phyloP scores from a whole-genome alignment of 2,888 invertebrate genomes.

The Rhingia campestris region DNA sequence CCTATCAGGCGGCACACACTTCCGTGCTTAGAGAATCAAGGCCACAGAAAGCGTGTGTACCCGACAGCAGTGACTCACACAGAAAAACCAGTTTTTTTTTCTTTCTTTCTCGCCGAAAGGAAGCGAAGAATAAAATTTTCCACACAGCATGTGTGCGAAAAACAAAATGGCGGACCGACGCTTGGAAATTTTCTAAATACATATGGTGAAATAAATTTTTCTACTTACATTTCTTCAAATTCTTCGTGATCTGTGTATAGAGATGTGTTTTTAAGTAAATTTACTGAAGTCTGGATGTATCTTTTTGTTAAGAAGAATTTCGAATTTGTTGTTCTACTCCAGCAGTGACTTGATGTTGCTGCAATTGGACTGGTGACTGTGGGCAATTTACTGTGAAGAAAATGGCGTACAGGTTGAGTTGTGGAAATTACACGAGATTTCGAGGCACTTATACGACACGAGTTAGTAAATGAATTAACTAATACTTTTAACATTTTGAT shows the following conservation, averaged over 20 bases:
- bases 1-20: constrained; percentile 15
- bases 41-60: constrained; percentile 22
- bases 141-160: constrained; percentile 28
- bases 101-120: not conserved
- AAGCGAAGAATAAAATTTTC: constrained; percentile 26
- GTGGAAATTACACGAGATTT: constrained; percentile 80
- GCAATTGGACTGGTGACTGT: constrained; percentile 63
- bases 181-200: not conserved
- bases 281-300: constrained; percentile 42
- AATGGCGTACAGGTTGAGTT: constrained; percentile 72
- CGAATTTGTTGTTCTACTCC: constrained; percentile 48
- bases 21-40: constrained; percentile 30
- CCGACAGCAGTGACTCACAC: constrained; percentile 31
- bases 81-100: not conserved
- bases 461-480: constrained; percentile 79
- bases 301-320: constrained; percentile 14
- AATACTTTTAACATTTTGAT: constrained; percentile 77
- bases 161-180: constrained; percentile 71
- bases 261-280: constrained; percentile 56
- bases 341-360: constrained; percentile 56
- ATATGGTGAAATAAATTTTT: constrained; percentile 4
- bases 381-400: constrained; percentile 62
- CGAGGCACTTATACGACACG: constrained; percentile 75
- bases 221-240: constrained; percentile 80
- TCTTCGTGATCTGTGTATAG: constrained; percentile 74